Evolutionary conservation across 2,797 vertebrate species (phyloP).

Genomic region (Antennarius maculatus): DNA sequence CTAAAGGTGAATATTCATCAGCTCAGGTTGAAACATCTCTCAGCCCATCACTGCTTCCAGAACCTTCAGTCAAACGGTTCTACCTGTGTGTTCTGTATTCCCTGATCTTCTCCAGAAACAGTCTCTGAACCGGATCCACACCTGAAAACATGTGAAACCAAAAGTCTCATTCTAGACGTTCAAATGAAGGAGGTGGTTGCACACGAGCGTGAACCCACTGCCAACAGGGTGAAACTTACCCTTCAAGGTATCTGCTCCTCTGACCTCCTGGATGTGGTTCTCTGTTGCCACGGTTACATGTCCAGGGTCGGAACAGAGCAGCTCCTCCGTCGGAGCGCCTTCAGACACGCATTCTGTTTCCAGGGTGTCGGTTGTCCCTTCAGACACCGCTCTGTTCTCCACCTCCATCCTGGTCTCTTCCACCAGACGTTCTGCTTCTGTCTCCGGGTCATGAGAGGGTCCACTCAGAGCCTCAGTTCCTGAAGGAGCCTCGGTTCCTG

Average conservation of each 20-base stretch:
- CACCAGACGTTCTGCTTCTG: constrained; percentile 16
- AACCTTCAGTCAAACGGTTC: too few relatives aligned
- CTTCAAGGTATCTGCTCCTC: not conserved
- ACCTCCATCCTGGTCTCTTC: constrained; percentile 3
- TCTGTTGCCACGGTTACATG: not conserved
- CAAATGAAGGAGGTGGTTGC: too few relatives aligned
- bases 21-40: not conserved
- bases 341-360: constrained; percentile 5
- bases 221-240: constrained; percentile 21
- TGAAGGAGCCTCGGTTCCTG: constrained; percentile 15
- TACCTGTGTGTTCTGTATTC: constrained; percentile 72
- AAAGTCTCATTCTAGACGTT: too few relatives aligned
- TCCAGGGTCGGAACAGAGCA: constrained; percentile 13
- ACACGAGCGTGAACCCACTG: not conserved
- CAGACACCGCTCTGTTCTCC: not conserved
- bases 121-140: constrained; percentile 88
- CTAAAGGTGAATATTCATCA: not conserved
- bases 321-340: constrained; percentile 29
- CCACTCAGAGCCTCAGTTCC: constrained; percentile 19
- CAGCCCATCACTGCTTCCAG: not conserved
- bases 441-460: constrained; percentile 18
- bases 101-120: constrained; percentile 89
- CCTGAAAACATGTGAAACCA: constrained; percentile 32
- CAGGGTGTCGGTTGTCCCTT: constrained; percentile 7
- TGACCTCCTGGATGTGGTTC: not conserved